These are phyloP conservation scores for Tanytarsus gracilentus DNA, from an alignment of 2,888 invertebrate genomes.

Conservation along the genomic window DNA sequence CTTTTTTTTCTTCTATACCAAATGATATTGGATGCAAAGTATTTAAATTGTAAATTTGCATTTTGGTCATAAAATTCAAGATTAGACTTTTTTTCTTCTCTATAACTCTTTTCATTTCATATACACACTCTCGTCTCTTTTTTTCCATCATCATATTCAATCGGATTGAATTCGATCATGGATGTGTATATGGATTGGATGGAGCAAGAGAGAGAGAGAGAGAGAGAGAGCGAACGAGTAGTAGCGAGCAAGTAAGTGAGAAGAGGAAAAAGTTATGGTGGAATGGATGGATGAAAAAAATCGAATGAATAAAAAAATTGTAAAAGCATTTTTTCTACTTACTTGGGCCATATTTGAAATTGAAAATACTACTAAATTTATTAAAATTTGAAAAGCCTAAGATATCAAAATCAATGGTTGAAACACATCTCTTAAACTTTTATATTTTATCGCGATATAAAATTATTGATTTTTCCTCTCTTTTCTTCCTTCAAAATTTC, in stretches of 20 bases:
- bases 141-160: too few relatives aligned
- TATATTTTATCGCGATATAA: constrained; percentile 15
- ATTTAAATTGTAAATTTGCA: constrained; percentile 24
- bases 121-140: too few relatives aligned
- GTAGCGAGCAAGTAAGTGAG: too few relatives aligned
- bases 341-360: constrained; percentile 28
- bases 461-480: constrained; percentile 28
- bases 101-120: too few relatives aligned
- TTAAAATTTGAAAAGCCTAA: constrained; percentile 26
- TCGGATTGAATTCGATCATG: too few relatives aligned
- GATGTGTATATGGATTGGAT: too few relatives aligned
- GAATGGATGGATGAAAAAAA: constrained; percentile 9
- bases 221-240: neutral
- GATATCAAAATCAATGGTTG: constrained; percentile 24
- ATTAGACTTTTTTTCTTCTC: constrained; percentile 18
- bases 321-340: constrained; percentile 6
- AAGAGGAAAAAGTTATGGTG: constrained; percentile 20
- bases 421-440: constrained; percentile 26
- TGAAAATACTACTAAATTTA: constrained; percentile 21
- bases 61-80: constrained; percentile 20
- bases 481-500: constrained; percentile 13
- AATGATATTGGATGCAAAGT: too few relatives aligned
- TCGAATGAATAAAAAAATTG: neutral
- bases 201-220: neutral
- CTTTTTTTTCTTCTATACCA: neutral